These are phyloP conservation scores for Agapostemon virescens DNA, from an alignment of 2,888 invertebrate genomes.

Conservation along the genomic window DNA sequence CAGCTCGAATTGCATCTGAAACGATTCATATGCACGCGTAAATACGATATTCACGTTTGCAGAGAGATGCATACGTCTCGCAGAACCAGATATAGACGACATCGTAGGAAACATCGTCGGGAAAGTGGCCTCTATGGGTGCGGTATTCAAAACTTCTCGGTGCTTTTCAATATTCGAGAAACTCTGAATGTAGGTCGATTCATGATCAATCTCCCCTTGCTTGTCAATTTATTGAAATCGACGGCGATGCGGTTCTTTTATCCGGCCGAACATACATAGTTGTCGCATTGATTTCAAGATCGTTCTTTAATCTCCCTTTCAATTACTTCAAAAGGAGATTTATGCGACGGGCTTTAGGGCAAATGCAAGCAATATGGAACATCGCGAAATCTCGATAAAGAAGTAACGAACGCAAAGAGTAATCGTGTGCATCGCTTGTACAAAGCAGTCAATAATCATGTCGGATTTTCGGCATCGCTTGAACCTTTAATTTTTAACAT, in stretches of 20 bases:
- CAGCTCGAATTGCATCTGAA: conserved; percentile 16
- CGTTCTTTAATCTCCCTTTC: neutral
- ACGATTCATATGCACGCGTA: conserved; percentile 14
- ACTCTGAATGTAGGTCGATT: conserved; percentile 27
- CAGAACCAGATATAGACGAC: conserved; percentile 22
- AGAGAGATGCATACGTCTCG: neutral
- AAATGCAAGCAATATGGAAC: neutral
- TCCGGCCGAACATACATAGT: neutral
- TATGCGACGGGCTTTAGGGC: neutral
- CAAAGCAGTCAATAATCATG: neutral
- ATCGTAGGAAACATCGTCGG: neutral
- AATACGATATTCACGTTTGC: conserved; percentile 24
- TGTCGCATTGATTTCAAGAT: conserved; percentile 3
- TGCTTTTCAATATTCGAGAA: conserved; percentile 3
- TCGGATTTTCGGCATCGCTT: too few relatives aligned
- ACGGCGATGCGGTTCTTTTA: neutral
- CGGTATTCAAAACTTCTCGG: conserved; percentile 17
- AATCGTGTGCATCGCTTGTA: neutral
- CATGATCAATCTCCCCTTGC: conserved; percentile 10
- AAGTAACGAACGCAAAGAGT: neutral
- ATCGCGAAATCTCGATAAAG: neutral
- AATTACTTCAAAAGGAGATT: neutral
- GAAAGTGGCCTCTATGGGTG: conserved; percentile 16
- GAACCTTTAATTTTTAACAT: neutral
- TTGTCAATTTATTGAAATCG: neutral